Base-by-base conservation (phyloP, 2,113 vertebrate genomes). In the Apteryx mantelli region DNA sequence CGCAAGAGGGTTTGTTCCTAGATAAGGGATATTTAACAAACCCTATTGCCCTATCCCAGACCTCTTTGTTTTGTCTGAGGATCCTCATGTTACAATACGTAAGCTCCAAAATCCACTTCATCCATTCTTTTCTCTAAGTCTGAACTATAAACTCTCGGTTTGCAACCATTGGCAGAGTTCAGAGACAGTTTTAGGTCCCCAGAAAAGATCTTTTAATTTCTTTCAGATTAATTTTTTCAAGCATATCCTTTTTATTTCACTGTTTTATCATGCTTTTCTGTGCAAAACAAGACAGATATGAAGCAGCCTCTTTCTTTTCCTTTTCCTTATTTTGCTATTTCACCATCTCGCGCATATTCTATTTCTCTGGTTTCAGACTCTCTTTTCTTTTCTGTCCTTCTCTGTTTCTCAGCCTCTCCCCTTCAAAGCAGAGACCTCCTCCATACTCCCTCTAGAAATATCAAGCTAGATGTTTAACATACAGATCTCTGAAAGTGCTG, bases 381-480 rank as follows among this genome's bases (percentile, higher is more conserved):
- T 78, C 44, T 65, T 46, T 71, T 94, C 38, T 94, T 86, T 91
- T 89, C 81, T 70, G 60, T 32, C 20, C 60, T 10, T 36, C 46
- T 83, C 21, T 91, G 30, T 68, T 86, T 88, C 63, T 82, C 87
- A 95, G 84, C 71, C 40, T 93, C 76, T 94, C 81, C 70, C 40
- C 89, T 95, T 75, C 64, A 94, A 34, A 36, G 55, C 53, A 86
- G 55, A 90, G 36, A 24, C 60, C 76, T 91, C 50, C 73, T 91
- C 32, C 76, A 53, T 79, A 89, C 64, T 94, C 79, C 66, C 69
- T 40, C 79, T 93, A 88, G 89, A 95, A 97, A 90, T 79, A 86
- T 4, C 73, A 95, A 94, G 19, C 68, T 95, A 65, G 68, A 93
- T 91, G 52, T 86, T 94, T 88, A 93, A 86, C 93, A 94, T 94